Conservation (phyloP, 1,140 invertebrate genomes). For the Leucophenga varia region DNA sequence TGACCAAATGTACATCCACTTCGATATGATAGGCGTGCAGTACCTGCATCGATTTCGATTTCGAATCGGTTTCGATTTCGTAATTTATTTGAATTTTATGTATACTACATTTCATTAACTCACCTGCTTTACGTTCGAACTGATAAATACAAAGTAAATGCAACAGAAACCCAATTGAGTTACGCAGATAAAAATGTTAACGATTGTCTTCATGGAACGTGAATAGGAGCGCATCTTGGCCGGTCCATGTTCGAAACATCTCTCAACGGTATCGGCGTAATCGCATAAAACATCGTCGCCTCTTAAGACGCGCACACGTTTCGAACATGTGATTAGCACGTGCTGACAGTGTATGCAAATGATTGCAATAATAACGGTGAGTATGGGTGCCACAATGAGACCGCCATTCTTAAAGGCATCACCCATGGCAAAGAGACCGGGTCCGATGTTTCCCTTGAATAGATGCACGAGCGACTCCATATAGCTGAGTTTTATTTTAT, state of each 20-base stretch:
- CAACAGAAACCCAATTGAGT: slow-evolving; percentile 95
- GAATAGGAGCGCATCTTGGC: slow-evolving; percentile 63
- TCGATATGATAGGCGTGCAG: slow-evolving; percentile 63
- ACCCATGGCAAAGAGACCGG: slow-evolving; percentile 75
- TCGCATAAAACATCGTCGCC: slow-evolving; percentile 61
- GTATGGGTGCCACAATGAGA: slow-evolving; percentile 65
- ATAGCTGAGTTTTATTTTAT: slow-evolving; percentile 60
- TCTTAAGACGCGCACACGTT: slow-evolving; percentile 63
- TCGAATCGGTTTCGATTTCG: too few species aligned
- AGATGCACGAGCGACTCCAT: slow-evolving; percentile 72
- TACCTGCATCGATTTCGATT: too few species aligned
- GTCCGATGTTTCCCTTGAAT: slow-evolving; percentile 75
- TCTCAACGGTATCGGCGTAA: slow-evolving; percentile 76
- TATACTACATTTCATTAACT: slow-evolving; percentile 15
- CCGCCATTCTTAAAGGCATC: slow-evolving; percentile 76
- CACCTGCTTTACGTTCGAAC: slow-evolving; percentile 77
- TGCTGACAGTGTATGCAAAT: slow-evolving; percentile 75
- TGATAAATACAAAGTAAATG: slow-evolving; percentile 91
- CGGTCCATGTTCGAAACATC: slow-evolving; percentile 75
- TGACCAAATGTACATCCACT: slow-evolving; percentile 67
- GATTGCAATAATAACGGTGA: slow-evolving; percentile 67
- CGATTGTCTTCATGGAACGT: slow-evolving; percentile 63
- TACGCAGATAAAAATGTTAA: slow-evolving; percentile 80
- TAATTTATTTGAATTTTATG: too few species aligned
- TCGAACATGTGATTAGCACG: slow-evolving; percentile 69